These are phyloP conservation scores for Sialis fuliginosa DNA, from an alignment of 2,888 invertebrate genomes.

Conservation along the genomic window DNA sequence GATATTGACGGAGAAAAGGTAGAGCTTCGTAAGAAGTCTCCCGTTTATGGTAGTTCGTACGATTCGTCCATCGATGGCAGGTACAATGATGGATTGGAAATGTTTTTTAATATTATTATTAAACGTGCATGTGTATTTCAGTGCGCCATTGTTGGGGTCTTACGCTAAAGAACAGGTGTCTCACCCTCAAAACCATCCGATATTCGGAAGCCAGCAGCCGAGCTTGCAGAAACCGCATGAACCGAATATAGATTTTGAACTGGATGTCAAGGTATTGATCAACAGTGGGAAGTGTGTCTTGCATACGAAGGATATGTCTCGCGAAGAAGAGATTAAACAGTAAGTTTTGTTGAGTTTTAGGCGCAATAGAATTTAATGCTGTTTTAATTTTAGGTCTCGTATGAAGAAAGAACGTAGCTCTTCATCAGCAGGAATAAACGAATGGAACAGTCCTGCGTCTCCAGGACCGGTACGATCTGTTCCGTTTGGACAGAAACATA, in stretches of 20 bases:
- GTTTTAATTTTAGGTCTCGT: constrained; percentile 24
- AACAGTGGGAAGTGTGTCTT: constrained; percentile 94
- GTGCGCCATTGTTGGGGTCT: constrained; percentile 20
- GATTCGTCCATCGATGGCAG: constrained; percentile 18
- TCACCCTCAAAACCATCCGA: constrained; percentile 16
- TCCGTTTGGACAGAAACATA: not conserved
- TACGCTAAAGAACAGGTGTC: constrained; percentile 18
- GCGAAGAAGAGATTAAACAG: constrained; percentile 50
- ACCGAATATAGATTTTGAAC: constrained; percentile 87
- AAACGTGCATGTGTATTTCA: not conserved
- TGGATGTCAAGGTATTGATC: constrained; percentile 90
- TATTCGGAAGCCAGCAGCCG: constrained; percentile 11
- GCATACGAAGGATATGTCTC: constrained; percentile 69
- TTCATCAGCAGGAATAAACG: constrained; percentile 22
- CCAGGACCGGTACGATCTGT: constrained; percentile 3
- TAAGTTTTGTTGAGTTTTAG: constrained; percentile 20
- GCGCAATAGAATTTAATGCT: constrained; percentile 3
- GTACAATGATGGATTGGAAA: constrained; percentile 9
- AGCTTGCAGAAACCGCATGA: constrained; percentile 48
- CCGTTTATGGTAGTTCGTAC: constrained; percentile 20
- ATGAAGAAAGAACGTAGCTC: constrained; percentile 52
- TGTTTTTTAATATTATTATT: not conserved
- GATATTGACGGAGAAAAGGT: constrained; percentile 47
- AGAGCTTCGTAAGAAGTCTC: constrained; percentile 37
- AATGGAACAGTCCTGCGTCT: constrained; percentile 10